These are phyloP conservation scores for Hanleya hanleyi DNA, from an alignment of 2,888 invertebrate species.

Conservation along the genomic window DNA sequence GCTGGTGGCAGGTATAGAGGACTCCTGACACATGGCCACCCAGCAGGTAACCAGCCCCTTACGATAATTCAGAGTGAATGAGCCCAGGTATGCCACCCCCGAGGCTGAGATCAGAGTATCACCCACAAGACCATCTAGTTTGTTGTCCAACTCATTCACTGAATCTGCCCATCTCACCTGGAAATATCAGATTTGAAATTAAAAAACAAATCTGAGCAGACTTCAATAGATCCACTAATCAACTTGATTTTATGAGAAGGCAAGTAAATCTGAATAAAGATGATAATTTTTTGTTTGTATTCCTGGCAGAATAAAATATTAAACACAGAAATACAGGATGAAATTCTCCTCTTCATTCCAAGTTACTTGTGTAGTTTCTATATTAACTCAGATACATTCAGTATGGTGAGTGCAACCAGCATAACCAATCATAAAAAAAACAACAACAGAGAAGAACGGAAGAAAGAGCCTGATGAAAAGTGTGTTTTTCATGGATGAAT, in stretches of 20 bases:
- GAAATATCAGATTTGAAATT: no score
- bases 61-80: slow-evolving; percentile 68
- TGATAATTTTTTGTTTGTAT: neutral
- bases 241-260: neutral
- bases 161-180: slow-evolving; percentile 70
- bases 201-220: neutral
- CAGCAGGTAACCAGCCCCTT: slow-evolving; percentile 54
- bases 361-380: no score
- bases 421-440: no score
- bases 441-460: no score
- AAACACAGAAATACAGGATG: no score
- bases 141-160: slow-evolving; percentile 63
- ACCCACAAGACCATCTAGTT: slow-evolving; percentile 68
- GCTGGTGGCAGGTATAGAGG: slow-evolving; percentile 61
- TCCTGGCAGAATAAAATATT: neutral
- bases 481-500: no score
- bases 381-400: no score
- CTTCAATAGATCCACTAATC: neutral
- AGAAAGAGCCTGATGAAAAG: no score
- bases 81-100: slow-evolving; percentile 69
- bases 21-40: slow-evolving; percentile 53
- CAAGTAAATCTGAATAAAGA: neutral
- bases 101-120: slow-evolving; percentile 70
- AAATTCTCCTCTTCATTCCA: no score
- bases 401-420: no score